Percentiles rank a stretch among this genome's conserved stretches.
Conservation (phyloP, 2,888 invertebrate species). For the Lithophane semibrunnea region DNA sequence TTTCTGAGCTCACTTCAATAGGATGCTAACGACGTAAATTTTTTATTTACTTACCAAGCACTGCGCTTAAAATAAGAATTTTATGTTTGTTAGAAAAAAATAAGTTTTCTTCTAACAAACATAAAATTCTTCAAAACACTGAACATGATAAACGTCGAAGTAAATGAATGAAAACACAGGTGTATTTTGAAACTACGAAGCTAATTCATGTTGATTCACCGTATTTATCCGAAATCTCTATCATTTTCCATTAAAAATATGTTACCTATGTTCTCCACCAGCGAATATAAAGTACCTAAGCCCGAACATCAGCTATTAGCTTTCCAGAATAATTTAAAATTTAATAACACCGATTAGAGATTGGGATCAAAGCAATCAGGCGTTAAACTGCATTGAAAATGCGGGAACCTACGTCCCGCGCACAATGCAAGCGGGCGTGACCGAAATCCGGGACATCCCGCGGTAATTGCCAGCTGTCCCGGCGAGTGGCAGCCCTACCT, state of each 20-base stretch:
- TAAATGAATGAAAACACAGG: background rate
- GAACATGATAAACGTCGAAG: background rate
- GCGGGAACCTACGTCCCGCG: constrained; percentile 39
- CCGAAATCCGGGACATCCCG: constrained; percentile 45
- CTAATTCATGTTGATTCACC: constrained; percentile 2
- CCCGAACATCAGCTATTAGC: constrained; percentile 27
- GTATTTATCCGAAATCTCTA: constrained; percentile 4
- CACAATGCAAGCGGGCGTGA: constrained; percentile 57
- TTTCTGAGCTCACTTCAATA: constrained; percentile 21
- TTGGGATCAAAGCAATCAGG: constrained; percentile 57
- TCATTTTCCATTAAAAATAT: constrained; percentile 11
- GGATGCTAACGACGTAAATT: constrained; percentile 33
- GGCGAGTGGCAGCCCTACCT: constrained; percentile 49
- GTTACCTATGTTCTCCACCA: background rate
- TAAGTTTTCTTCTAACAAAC: background rate
- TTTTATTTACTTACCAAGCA: constrained; percentile 7
- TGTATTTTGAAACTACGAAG: background rate
- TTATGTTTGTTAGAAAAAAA: constrained; percentile 8
- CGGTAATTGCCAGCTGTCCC: constrained; percentile 62
- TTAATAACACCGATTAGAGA: constrained; percentile 61
- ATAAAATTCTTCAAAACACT: too few species aligned
- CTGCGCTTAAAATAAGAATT: background rate
- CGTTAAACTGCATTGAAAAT: constrained; percentile 64
- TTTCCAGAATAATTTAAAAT: constrained; percentile 49
- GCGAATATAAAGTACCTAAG: background rate